Base-by-base conservation (phyloP, 92 coral and sea anemone species). In the Montipora capitata region DNA sequence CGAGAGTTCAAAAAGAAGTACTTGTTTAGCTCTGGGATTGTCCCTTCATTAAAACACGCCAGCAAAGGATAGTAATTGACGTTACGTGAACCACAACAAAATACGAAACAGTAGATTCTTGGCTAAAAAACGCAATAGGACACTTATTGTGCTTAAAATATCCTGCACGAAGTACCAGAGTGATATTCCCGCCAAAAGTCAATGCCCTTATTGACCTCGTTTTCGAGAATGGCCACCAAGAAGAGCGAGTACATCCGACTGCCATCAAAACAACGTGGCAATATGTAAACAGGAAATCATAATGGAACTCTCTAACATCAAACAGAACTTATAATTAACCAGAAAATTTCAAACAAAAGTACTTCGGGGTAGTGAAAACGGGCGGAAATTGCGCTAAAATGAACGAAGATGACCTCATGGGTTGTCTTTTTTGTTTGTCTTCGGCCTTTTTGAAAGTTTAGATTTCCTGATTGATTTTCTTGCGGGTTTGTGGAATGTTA, bases 361-460 rank as follows among this genome's bases (percentile, higher is more conserved):
- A 13, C 5, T 20, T 40, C 4, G 42, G 5, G 20, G 20, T 12
- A 15, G 4, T 15, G 15, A 70, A 41, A 11, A 68, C 35, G 51
- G 41, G 5, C 74, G 74, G 13, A 44, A 44, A n/a, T 51, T 27
- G 35, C 0, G 2, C 51, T 7, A 7, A n/a, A 7, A 63, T 3
- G 17, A 63, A 3, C 41, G 42, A 41, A n/a, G 8, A 10, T 8
- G 4, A 8, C 14, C 62, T 57, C 13, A 43, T 54, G 54, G 7
- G 11, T 62, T 78, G 83, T 44, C 27, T 35, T 61, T 41, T 20
- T 59, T n/a, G 71, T 71, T 40, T 20, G 82, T 70, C 82, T 41
- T 52, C 48, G 62, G 74, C 43, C 17, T 10, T 20, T 35, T 44
- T 45, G 84, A 67, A 48, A 64, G 74, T 80, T 63, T 20, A 39